Base-by-base conservation (phyloP, 2,888 invertebrate genomes). In the Oxytorus armatus region DNA sequence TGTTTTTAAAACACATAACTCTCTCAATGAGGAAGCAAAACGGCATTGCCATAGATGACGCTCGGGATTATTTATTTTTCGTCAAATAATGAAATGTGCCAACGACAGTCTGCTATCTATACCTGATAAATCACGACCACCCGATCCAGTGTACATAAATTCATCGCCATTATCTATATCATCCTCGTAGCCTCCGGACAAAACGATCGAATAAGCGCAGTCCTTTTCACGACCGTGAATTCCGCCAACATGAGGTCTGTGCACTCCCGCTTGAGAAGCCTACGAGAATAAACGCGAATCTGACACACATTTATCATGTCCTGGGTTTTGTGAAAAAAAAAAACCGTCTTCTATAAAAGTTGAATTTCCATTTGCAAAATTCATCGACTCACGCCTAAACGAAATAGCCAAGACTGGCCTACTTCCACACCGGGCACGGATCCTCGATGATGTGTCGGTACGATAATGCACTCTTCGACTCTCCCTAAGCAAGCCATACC, bases 401-500 rank as follows among this genome's bases (percentile, higher is more conserved):
- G 93, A 87, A 95, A 97, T 87, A 95, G 94, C 97, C 97, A 97
- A 83, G 94, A 93, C 89, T 95, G 96, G 4, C 97, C 97, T 18
- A 97, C 97, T 92, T 96, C 96, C 10, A 97, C 94, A 0, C 97
- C 97, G 5, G 97, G 97, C 68, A 97, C 94, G 0, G 96, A 95
- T 0, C 97, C 97, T 87, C 95, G 95, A 90, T 97, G 97, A 88
- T 96, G 94, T 0, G 95, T 92, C 0, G 96, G 95, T 87, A 96
- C 95, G 44, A 95, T 92, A 5, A 94, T 94, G 86, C 95, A 95
- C 59, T 93, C 92, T 86, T 93, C 95, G 5, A 94, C 94, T 90
- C 94, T 90, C 82, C 97, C 97, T 33, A 95, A 96, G 92, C 96
- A 96, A 0, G 97, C 96, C 96, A 97, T 96, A 10, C 97, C 97